Evolutionary conservation across 2,888 invertebrate species (phyloP).

Genomic region (Ophonus ardosiacus): DNA sequence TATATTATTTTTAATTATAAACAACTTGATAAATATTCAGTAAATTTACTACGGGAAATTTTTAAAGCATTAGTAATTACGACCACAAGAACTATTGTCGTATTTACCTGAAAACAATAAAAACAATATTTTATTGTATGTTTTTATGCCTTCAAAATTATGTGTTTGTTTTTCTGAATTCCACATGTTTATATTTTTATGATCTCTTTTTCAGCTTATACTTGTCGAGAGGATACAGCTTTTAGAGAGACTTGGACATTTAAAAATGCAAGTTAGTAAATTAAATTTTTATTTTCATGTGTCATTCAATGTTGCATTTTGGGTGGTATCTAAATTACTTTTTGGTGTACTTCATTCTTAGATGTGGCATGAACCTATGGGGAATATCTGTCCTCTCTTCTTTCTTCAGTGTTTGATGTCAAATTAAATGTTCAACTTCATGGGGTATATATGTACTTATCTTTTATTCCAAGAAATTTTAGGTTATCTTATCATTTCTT

Average conservation of each 20-base stretch:
- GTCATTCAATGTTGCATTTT: conserved; percentile 48
- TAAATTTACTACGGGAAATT: neutral
- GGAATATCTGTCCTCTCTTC: neutral
- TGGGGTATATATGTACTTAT: neutral
- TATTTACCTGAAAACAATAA: neutral
- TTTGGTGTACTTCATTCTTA: conserved; percentile 32
- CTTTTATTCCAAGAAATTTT: neutral
- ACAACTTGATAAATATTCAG: neutral
- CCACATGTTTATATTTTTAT: conserved; percentile 15
- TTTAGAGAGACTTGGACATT: conserved; percentile 51
- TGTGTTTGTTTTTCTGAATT: neutral
- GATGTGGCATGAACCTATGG: conserved; percentile 31
- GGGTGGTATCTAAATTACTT: conserved; percentile 22
- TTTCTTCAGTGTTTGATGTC: conserved; percentile 1
- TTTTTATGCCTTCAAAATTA: neutral
- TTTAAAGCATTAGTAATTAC: neutral
- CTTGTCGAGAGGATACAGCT: conserved; percentile 51
- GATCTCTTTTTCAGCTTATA: conserved; percentile 51
- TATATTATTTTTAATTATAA: neutral
- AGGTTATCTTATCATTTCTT: too few species aligned
- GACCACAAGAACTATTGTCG: neutral
- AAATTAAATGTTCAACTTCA: neutral
- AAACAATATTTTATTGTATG: neutral
- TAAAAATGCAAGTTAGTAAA: conserved; percentile 46
- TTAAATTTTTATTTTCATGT: conserved; percentile 39